Evolutionary conservation across 2,113 vertebrate species (phyloP).

Genomic region (Elephantulus edwardii): DNA sequence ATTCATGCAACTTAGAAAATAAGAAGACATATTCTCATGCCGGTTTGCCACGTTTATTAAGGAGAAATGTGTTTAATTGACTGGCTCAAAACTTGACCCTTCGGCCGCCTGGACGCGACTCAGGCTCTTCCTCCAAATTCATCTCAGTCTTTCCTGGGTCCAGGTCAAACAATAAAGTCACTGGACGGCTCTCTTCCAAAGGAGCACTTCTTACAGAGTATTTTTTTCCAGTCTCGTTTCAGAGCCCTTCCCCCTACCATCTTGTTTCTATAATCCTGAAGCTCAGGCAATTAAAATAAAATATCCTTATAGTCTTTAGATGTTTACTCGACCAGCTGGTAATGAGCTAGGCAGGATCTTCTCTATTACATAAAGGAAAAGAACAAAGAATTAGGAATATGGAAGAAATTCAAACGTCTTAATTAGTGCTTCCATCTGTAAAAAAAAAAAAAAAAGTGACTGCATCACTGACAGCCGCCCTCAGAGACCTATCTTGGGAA

Average conservation of each 20-base stretch:
- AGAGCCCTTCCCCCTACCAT: constrained; percentile 56
- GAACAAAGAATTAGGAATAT: constrained; percentile 73
- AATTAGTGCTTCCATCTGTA: constrained; percentile 74
- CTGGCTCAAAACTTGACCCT: constrained; percentile 68
- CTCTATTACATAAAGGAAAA: constrained; percentile 73
- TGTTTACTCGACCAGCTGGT: constrained; percentile 77
- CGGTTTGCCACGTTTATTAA: constrained; percentile 66
- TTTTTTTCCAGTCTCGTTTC: constrained; percentile 18
- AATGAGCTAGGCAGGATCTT: constrained; percentile 63
- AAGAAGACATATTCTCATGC: constrained; percentile 70
- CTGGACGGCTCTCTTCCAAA: neutral
- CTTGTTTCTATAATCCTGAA: constrained; percentile 65
- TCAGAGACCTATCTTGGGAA: constrained; percentile 41
- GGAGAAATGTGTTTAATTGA: constrained; percentile 70
- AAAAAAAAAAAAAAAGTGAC: constrained; percentile 31
- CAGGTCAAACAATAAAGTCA: constrained; percentile 20
- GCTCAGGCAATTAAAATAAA: constrained; percentile 76
- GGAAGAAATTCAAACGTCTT: constrained; percentile 73
- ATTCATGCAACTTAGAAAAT: constrained; percentile 75
- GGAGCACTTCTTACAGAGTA: neutral
- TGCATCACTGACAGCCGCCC: neutral
- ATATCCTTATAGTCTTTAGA: constrained; percentile 68
- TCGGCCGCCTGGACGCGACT: neutral
- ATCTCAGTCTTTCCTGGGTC: constrained; percentile 51
- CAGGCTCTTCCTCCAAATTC: constrained; percentile 54